Percentiles rank a stretch among this genome's conserved stretches.
Evolutionary conservation across 2,113 vertebrate species (phyloP).

Genomic region (Oxygymnocypris stewartii): DNA sequence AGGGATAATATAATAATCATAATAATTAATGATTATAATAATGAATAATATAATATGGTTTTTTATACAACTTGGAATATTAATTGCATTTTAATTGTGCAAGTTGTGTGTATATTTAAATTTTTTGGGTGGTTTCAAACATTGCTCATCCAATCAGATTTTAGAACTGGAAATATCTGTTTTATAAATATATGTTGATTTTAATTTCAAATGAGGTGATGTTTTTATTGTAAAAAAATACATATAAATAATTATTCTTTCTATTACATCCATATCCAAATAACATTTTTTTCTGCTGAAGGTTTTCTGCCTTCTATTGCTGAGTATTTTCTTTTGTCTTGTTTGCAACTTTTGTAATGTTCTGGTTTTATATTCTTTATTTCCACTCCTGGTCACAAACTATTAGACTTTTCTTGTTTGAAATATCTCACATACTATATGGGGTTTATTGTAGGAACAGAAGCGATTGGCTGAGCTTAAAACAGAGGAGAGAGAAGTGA

Average conservation of each 20-base stretch:
- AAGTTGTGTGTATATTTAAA: neutral
- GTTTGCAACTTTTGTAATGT: neutral
- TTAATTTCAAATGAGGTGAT: neutral
- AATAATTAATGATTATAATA: no score
- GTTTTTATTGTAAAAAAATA: no score
- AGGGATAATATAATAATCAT: no score
- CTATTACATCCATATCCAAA: no score
- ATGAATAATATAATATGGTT: neutral
- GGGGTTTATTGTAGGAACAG: conserved; percentile 76
- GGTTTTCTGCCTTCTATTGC: neutral
- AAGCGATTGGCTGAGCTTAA: conserved; percentile 85
- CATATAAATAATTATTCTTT: no score
- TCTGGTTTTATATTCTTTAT: neutral
- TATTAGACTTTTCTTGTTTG: neutral
- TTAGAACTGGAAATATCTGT: neutral
- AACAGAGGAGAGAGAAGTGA: conserved; percentile 80
- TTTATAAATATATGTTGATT: neutral
- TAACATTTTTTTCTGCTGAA: no score
- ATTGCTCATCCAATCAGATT: neutral
- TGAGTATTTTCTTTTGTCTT: neutral
- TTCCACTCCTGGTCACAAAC: neutral
- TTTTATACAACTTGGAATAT: neutral
- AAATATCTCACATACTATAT: neutral
- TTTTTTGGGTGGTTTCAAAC: neutral
- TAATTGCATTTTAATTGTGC: no score